Evolutionary conservation across 92 coral and sea anemone genomes (phyloP), one percentile per base, ranked within the genome.

Genomic region (Scolanthus callimorphus): DNA sequence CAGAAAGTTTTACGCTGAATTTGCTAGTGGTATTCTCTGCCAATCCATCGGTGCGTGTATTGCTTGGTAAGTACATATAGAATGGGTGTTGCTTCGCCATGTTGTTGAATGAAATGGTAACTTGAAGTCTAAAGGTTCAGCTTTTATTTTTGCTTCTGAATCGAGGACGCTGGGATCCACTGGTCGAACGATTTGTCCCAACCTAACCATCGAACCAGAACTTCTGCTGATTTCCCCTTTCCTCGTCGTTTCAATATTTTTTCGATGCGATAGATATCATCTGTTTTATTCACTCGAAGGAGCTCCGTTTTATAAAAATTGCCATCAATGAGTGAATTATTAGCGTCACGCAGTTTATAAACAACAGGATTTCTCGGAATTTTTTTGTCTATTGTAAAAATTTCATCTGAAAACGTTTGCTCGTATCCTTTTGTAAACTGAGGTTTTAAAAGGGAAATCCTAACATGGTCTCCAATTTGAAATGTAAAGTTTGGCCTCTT

Each of bases 201-300:
- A 0, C 85, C 78, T 56, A 31, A 46, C 84, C 78, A 70, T 31
- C 55, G 52, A 13, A 78, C 74, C 20, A 22, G 44, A 57, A 67
- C 69, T 50, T 62, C 71, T 12, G 48, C 51, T 29, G 39, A 25
- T 20, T 51, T 51, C 3, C 74, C 74, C 20, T 30, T 51, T 20
- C 71, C 64, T 1, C 64, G 52, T 55, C 52, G 52, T 39, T 66
- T 66, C 4, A 66, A 12, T 39, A 55, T 54, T 25, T 66, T 66
- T 27, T 67, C 73, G 0, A 66, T 29, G 19, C 54, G 29, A 54
- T 55, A 67, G 0, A 31, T 50, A 17, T 67, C 65, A 26, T 67
- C 39, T 12, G 55, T 20, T 13, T 65, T 29, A 20, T 17, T 31
- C 1, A 65, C 47, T 38, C 26, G 20, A 15, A 51, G 71, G 17